A percentile compares a stretch with the other conserved stretches of the same genome.
phyloP scores from a whole-genome alignment of 2,888 invertebrate species.

The Microplitis manilae region DNA sequence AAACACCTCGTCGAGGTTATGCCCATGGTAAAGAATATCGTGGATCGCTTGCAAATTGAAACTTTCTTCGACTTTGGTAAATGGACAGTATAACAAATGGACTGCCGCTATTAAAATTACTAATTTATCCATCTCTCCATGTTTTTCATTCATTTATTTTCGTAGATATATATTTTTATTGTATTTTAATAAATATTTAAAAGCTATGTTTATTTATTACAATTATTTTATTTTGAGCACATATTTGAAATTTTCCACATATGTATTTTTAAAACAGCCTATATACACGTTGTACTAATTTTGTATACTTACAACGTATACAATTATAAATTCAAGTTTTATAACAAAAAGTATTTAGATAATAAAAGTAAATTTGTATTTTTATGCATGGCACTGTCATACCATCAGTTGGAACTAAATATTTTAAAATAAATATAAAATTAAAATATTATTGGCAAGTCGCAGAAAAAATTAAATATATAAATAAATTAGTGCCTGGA shows the following conservation, averaged over 20 bases:
- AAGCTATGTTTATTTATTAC: background rate
- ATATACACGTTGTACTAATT: background rate
- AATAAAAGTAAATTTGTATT: background rate
- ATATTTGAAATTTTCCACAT: background rate
- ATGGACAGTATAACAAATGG: slow-evolving; percentile 91
- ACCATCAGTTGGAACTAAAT: background rate
- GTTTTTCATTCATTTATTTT: slow-evolving; percentile 40
- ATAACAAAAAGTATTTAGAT: background rate
- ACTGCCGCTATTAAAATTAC: slow-evolving; percentile 83
- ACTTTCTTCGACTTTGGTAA: slow-evolving; percentile 99
- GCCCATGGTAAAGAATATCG: slow-evolving; percentile 92
- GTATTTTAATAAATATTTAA: background rate
- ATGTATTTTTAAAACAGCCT: background rate
- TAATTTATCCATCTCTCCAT: slow-evolving; percentile 79
- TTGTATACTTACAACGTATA: background rate
- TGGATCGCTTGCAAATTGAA: slow-evolving; percentile 99
- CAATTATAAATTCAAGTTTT: background rate
- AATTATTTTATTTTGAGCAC: background rate
- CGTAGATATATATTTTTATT: background rate
- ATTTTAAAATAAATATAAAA: too few relatives aligned
- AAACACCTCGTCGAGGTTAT: slow-evolving; percentile 86
- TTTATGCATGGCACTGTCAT: background rate
- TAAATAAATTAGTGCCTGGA: too few relatives aligned
- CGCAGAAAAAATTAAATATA: too few relatives aligned
- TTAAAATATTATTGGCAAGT: too few relatives aligned